These are phyloP conservation scores for Rhinatrema bivittatum DNA, from an alignment of 2,797 vertebrate genomes.

Conservation along the genomic window DNA sequence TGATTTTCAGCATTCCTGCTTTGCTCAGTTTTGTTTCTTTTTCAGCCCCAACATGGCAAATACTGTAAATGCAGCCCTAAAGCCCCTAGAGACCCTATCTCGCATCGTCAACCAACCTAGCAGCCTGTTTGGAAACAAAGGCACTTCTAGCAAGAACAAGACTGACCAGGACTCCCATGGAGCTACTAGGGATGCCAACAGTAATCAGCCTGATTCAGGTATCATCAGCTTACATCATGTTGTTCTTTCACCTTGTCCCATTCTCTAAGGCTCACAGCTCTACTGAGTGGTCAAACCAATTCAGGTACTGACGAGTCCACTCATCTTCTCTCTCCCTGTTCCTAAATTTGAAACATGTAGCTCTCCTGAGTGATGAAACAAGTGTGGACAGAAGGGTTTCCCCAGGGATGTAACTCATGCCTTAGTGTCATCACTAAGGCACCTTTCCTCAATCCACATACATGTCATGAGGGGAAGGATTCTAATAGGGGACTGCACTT, in stretches of 20 bases:
- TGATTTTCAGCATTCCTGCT: too few species aligned
- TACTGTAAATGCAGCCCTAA: slow-evolving; percentile 91
- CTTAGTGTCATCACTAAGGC: too few species aligned
- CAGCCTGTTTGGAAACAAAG: slow-evolving; percentile 86
- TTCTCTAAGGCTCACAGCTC: too few species aligned
- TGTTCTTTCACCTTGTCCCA: too few species aligned
- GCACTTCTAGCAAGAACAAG: slow-evolving; percentile 85
- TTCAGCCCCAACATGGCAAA: slow-evolving; percentile 93
- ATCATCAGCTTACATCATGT: neutral
- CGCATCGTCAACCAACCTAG: slow-evolving; percentile 95
- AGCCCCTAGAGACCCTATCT: slow-evolving; percentile 88
- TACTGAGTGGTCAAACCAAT: too few species aligned
- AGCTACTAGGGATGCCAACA: slow-evolving; percentile 72
- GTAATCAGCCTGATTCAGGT: slow-evolving; percentile 85
- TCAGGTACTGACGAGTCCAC: too few species aligned
- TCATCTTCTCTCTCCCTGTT: neutral
- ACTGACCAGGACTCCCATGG: slow-evolving; percentile 77
- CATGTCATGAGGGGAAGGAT: too few species aligned
- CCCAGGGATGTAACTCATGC: too few species aligned
- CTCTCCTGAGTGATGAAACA: too few species aligned
- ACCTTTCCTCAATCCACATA: too few species aligned
- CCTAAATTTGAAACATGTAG: too few species aligned
- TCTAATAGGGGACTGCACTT: slow-evolving; percentile 3
- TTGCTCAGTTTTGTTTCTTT: slow-evolving; percentile 13
- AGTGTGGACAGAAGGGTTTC: too few species aligned